Evolutionary conservation across 2,113 vertebrate genomes (phyloP), one percentile per base, ranked within the genome.

Genomic region (Albula glossodonta): DNA sequence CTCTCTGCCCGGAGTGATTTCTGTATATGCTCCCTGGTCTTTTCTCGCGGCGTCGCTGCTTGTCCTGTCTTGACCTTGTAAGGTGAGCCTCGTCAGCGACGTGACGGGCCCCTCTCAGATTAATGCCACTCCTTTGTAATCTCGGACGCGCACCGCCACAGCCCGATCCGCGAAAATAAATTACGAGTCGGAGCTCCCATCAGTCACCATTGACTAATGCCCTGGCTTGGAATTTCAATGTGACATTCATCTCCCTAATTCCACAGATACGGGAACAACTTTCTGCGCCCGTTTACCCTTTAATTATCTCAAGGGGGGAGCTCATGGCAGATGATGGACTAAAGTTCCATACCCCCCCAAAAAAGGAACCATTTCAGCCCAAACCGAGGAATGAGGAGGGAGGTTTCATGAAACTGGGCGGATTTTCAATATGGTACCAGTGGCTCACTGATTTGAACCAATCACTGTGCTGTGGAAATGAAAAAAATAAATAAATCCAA

Each of bases 61-160:
- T 74, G 70, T 74, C 70, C 70, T 10, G n/a, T 22, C 10, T 22
- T 31, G 70, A 74, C 70, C 70, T 74, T 74, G 70, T 10, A 74
- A 41, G 70, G 22, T 25, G 5, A 0, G n/a, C 2, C 70, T 74
- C 9, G n/a, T n/a, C 70, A 22, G 5, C 70, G 22, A 10, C n/a
- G 70, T 74, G 70, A 31, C 70, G 70, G 22, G 5, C 70, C 31
- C 31, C 31, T 41, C 70, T 31, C 70, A 74, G 70, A 74, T 74
- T 74, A 74, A 74, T 74, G 70, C 70, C n/a, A 10, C 70, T 74
- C 70, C 70, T 74, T 74, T 74, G 70, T 74, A 74, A 31, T 74
- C 70, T 74, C n/a, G 70, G 70, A 74, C 70, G 70, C 70, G 70
- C 70, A 10, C 70, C 70, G 70, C 70, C 70, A 31, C 70, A n/a